phyloP scores from a whole-genome alignment of 1,140 invertebrate genomes.

The Drosophila ercepeae region DNA sequence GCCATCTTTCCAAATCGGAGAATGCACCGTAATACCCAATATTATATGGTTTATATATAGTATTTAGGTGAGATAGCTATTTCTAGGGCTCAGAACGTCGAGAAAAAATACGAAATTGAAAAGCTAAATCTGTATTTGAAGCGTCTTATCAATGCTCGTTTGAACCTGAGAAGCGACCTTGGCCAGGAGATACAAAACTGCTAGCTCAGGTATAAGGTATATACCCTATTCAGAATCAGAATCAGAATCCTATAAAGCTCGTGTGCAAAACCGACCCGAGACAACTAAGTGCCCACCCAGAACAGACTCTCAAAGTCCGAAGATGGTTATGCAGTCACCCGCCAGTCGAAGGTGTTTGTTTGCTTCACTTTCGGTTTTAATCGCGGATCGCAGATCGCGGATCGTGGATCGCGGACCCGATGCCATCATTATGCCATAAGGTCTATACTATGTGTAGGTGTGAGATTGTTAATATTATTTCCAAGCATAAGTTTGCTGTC shows the following conservation, averaged over 20 bases:
- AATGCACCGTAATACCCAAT: constrained; percentile 18
- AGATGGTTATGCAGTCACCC: constrained; percentile 48
- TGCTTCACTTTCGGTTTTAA: constrained; percentile 71
- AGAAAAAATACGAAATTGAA: constrained; percentile 20
- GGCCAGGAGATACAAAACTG: constrained; percentile 51
- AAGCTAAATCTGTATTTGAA: constrained; percentile 2
- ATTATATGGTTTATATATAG: constrained; percentile 1
- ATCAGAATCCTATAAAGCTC: constrained; percentile 17
- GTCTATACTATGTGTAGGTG: constrained; percentile 64
- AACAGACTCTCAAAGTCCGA: constrained; percentile 59
- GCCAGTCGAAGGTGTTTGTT: constrained; percentile 53
- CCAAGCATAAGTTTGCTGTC: constrained; percentile 55
- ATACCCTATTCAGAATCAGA: constrained; percentile 8
- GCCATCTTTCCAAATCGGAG: constrained; percentile 34
- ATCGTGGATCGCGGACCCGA: constrained; percentile 37
- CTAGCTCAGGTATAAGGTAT: constrained; percentile 12
- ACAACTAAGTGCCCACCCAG: constrained; percentile 18
- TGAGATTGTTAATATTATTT: constrained; percentile 54
- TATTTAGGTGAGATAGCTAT: constrained; percentile 15
- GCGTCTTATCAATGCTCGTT: constrained; percentile 44
- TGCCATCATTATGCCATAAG: constrained; percentile 16
- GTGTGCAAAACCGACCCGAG: constrained; percentile 17
- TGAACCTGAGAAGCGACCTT: constrained; percentile 56
- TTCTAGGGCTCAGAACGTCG: constrained; percentile 21
- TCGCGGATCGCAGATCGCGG: no score